These are phyloP conservation scores for Leucoma salicis DNA, from an alignment of 2,888 invertebrate genomes.

Conservation along the genomic window DNA sequence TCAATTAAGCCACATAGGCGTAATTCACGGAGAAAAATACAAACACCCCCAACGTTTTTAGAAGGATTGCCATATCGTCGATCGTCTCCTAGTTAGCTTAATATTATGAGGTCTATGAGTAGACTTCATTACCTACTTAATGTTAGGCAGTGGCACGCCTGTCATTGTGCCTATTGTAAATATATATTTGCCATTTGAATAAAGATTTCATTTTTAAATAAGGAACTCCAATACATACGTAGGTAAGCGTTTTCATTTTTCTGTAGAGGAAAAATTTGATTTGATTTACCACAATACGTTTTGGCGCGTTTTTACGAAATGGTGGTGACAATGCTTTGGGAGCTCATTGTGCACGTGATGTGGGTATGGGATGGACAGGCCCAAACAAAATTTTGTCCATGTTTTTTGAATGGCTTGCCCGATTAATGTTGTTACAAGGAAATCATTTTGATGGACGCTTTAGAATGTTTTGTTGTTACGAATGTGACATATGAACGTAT, in stretches of 20 bases:
- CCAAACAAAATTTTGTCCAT: slow-evolving; percentile 54
- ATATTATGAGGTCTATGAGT: too few species aligned
- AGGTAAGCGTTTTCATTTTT: background rate
- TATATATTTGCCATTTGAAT: background rate
- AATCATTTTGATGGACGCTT: slow-evolving; percentile 72
- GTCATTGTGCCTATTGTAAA: too few species aligned
- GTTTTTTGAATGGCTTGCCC: slow-evolving; percentile 64
- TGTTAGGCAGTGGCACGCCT: too few species aligned
- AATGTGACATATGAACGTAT: slow-evolving; percentile 36
- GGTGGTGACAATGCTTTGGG: slow-evolving; percentile 51
- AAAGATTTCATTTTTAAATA: background rate
- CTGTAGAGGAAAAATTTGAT: slow-evolving; percentile 42
- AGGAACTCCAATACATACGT: background rate
- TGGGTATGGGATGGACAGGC: slow-evolving; percentile 60
- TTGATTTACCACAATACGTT: slow-evolving; percentile 60
- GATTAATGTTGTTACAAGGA: slow-evolving; percentile 67
- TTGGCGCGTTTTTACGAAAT: slow-evolving; percentile 54
- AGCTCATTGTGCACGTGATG: slow-evolving; percentile 69
- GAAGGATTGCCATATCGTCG: too few species aligned
- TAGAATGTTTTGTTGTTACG: slow-evolving; percentile 47
- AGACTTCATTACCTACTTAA: too few species aligned
- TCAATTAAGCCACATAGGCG: too few species aligned
- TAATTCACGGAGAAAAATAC: too few species aligned
- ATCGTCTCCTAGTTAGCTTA: too few species aligned
- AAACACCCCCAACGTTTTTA: too few species aligned